A percentile compares a stretch with the other conserved stretches of the same genome.
Evolutionary conservation across 2,888 invertebrate species (phyloP).

Genomic region (Orthonevra nobilis): DNA sequence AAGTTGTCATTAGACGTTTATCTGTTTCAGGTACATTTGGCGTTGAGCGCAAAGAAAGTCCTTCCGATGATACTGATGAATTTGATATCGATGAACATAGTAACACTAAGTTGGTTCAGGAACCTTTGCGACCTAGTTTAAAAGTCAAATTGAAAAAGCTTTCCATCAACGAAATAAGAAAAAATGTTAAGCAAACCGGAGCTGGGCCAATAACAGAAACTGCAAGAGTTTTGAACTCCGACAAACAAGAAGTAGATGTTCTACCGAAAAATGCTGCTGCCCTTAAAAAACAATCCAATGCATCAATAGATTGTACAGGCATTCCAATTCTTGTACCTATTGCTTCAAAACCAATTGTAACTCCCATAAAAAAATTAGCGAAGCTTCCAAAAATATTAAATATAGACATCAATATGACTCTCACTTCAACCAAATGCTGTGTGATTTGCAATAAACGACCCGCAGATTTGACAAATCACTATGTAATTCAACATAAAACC

Average conservation of each 20-base stretch:
- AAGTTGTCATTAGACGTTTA: slow-evolving; percentile 22
- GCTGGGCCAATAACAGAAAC: too few species aligned
- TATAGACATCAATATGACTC: slow-evolving; percentile 71
- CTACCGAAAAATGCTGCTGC: too few species aligned
- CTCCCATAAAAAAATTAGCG: neutral
- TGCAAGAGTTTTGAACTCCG: too few species aligned
- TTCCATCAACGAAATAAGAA: slow-evolving; percentile 6
- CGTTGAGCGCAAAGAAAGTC: neutral
- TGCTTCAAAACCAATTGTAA: slow-evolving; percentile 21
- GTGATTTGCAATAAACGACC: slow-evolving; percentile 72
- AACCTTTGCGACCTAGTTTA: neutral
- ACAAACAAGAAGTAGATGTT: too few species aligned
- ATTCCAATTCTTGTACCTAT: slow-evolving; percentile 21
- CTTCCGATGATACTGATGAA: slow-evolving; percentile 12
- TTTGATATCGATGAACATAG: slow-evolving; percentile 26
- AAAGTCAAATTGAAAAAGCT: slow-evolving; percentile 16
- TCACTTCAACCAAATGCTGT: slow-evolving; percentile 66
- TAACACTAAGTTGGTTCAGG: neutral
- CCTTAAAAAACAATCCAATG: too few species aligned
- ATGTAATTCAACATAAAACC: slow-evolving; percentile 71
- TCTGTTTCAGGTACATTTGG: slow-evolving; percentile 14
- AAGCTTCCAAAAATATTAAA: slow-evolving; percentile 45
- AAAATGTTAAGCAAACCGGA: neutral
- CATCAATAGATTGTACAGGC: too few species aligned
- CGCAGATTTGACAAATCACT: slow-evolving; percentile 72